phyloP scores from a whole-genome alignment of 1,140 invertebrate genomes.

The Batillaria attramentaria region DNA sequence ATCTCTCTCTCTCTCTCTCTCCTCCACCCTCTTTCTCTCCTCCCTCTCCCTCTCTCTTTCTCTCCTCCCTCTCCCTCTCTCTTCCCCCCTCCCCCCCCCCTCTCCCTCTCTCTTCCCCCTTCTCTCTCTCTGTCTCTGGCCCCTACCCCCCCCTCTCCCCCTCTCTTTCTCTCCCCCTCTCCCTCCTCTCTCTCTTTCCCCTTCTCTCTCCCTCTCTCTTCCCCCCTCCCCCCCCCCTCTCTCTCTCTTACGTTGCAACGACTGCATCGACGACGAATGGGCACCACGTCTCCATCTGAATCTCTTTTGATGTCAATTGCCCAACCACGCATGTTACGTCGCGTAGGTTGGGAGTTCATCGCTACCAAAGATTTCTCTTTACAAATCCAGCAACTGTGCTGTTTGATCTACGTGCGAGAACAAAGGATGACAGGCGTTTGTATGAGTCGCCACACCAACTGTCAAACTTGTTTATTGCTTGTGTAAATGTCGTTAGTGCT shows the following conservation, averaged over 20 bases:
- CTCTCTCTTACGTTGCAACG: too few species aligned
- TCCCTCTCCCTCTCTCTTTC: not conserved
- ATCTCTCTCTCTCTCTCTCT: not conserved
- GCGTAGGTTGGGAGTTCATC: too few species aligned
- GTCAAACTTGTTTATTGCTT: too few species aligned
- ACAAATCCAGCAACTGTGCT: too few species aligned
- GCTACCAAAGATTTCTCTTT: too few species aligned
- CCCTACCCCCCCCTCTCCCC: not conserved
- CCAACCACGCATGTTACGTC: too few species aligned
- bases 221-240: too few species aligned
- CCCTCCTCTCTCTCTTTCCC: not conserved
- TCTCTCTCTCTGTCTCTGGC: not conserved
- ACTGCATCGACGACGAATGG: too few species aligned
- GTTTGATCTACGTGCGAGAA: too few species aligned
- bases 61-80: not conserved
- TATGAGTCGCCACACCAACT: too few species aligned
- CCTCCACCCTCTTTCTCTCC: not conserved
- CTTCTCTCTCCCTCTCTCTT: not conserved
- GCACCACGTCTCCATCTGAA: not conserved
- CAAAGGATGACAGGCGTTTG: too few species aligned
- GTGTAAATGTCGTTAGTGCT: too few species aligned
- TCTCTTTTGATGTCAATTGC: not conserved
- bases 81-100: not conserved
- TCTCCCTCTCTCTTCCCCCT: slow-evolving; percentile 12
- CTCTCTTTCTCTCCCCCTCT: not conserved